Conservation (phyloP, 2,888 invertebrate genomes). For the Asteroscopus sphinx region DNA sequence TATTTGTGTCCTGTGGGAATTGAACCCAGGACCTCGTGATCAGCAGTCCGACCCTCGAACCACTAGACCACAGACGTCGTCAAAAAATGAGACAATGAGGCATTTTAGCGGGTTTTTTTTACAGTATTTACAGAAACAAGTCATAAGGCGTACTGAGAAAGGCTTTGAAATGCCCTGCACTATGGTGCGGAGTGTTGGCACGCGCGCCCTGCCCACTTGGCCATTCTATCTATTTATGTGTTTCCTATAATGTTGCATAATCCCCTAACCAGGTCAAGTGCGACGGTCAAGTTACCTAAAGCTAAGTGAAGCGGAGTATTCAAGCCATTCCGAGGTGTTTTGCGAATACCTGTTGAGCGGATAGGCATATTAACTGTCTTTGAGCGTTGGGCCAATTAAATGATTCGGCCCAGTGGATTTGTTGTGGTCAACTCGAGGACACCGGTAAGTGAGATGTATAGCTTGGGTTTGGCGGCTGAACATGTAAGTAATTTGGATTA, state of each 20-base stretch:
- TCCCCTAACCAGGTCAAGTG: conserved; percentile 15
- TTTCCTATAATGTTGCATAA: neutral
- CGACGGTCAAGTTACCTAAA: conserved; percentile 10
- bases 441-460: conserved; percentile 5
- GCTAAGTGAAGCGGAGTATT: conserved; percentile 8
- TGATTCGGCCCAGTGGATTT: conserved; percentile 28
- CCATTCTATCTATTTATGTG: no score
- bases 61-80: no score
- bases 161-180: no score
- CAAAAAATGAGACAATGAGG: no score
- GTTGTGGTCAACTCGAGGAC: conserved; percentile 20
- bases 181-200: no score
- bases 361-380: conserved; percentile 26
- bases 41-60: no score
- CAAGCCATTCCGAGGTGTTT: conserved; percentile 17
- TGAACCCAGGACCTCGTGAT: no score
- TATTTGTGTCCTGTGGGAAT: no score
- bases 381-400: conserved; percentile 28
- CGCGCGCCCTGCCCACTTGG: no score
- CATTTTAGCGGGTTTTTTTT: no score
- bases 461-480: neutral
- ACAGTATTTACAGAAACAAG: no score
- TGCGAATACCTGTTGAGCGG: conserved; percentile 35
- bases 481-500: neutral
- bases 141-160: no score